phyloP scores from a whole-genome alignment of 2,888 invertebrate species.

The Dolichopus griseipennis region DNA sequence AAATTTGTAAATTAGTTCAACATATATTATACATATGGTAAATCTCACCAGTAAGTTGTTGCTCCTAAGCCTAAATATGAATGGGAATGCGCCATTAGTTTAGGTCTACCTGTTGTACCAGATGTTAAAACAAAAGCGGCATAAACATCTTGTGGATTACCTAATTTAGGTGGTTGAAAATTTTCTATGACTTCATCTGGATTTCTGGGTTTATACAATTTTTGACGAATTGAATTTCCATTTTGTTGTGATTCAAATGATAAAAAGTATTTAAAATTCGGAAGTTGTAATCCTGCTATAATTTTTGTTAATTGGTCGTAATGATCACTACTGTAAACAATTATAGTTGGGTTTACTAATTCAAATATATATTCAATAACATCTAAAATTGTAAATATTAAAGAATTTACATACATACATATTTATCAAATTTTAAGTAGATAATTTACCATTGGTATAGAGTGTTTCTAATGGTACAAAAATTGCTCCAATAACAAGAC shows the following conservation, averaged over 20 bases:
- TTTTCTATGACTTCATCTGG: neutral
- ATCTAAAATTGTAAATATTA: slow-evolving; percentile 9
- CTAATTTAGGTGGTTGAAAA: neutral
- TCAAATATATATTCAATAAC: slow-evolving; percentile 8
- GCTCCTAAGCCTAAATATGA: slow-evolving; percentile 4
- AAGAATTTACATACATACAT: no score
- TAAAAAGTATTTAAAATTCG: slow-evolving; percentile 11
- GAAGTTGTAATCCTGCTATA: neutral
- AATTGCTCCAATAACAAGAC: slow-evolving; percentile 11
- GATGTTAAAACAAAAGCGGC: slow-evolving; percentile 12
- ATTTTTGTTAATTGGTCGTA: neutral
- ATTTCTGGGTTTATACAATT: neutral
- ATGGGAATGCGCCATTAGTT: slow-evolving; percentile 12
- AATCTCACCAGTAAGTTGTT: slow-evolving; percentile 10
- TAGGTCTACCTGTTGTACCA: slow-evolving; percentile 14
- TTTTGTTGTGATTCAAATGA: slow-evolving; percentile 11
- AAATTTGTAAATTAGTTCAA: neutral
- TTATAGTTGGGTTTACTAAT: slow-evolving; percentile 2
- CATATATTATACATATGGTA: neutral
- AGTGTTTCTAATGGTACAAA: slow-evolving; percentile 12
- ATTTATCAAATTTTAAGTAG: neutral
- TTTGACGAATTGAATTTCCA: slow-evolving; percentile 10
- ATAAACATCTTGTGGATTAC: neutral
- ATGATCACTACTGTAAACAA: slow-evolving; percentile 3
- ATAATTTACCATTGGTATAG: slow-evolving; percentile 12